Evolutionary conservation across 92 coral and sea anemone genomes (phyloP), one percentile per base, ranked within the genome.

Genomic region (Palythoa grandiflora): DNA sequence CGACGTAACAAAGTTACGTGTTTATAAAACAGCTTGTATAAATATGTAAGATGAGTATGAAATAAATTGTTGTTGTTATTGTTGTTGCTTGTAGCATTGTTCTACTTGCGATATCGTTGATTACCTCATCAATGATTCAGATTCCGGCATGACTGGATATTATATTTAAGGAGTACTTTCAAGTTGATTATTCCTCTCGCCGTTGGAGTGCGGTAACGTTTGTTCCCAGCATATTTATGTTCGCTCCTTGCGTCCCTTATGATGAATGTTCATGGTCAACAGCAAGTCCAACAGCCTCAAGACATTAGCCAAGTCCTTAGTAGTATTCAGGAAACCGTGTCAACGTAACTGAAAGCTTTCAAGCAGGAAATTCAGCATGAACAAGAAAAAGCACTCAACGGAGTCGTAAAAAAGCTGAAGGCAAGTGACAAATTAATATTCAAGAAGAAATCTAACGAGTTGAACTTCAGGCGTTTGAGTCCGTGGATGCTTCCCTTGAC

Each of bases 151-250:
- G 28, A 28, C 28, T 28, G 15, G 55, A 74, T 40, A 39, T 9
- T 39, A 13, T 74, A 74, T 74, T 38, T 74, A 74, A 74, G 54
- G 78, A 9, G 78, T 74, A 59, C 40, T 74, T 20, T 74, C 78
- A 74, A 55, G 39, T 74, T 44, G 78, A 74, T 13, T 74, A 74
- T 39, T 74, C 78, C 5, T 74, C 78, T 74, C 78, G 78, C 78
- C 9, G 78, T 74, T 74, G 78, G 54, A 74, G 78, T 40, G 28
- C 55, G 40, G 11, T 55, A 21, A 40, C 28, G 28, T 38, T 74
- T 39, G 19, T 6, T 54, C 55, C 78, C 39, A 74, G 40, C 55
- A 20, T 74, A 74, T 40, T 28, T 28, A 28, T 28, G 28, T 28
- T 28, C 28, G 28, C 28, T 28, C 28, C 28, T 28, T 28, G 28